These are phyloP conservation scores for Butastur rufipennis DNA, from an alignment of 2,113 vertebrate genomes.

Conservation along the genomic window DNA sequence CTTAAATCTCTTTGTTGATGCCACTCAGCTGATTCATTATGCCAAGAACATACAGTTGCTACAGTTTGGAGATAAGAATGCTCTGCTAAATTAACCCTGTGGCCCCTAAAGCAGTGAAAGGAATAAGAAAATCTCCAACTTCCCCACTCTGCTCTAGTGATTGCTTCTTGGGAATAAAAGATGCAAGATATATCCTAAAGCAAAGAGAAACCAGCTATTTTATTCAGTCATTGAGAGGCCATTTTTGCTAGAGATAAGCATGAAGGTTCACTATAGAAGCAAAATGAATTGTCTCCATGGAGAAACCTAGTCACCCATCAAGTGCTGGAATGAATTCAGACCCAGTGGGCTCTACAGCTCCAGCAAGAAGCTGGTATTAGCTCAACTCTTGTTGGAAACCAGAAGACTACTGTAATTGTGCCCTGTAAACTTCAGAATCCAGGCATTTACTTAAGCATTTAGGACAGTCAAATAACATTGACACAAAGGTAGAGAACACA, in stretches of 20 bases:
- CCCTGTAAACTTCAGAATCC: neutral
- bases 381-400: neutral
- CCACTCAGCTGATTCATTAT: constrained; percentile 55
- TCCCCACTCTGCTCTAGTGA: neutral
- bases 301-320: neutral
- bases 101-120: neutral
- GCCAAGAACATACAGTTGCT: constrained; percentile 9
- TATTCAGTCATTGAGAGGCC: neutral
- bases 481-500: neutral
- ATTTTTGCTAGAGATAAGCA: neutral
- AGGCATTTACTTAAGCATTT: neutral
- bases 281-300: neutral
- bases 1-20: constrained; percentile 64
- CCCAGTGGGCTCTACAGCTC: neutral
- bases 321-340: neutral
- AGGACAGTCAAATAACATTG: neutral
- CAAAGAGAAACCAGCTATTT: neutral
- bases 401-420: neutral
- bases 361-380: neutral
- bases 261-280: neutral
- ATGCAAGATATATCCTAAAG: neutral
- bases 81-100: constrained; percentile 18
- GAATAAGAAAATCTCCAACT: neutral
- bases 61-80: neutral
- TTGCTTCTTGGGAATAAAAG: neutral